phyloP scores from a whole-genome alignment of 2,888 invertebrate genomes.

The Conchocele bisecta region DNA sequence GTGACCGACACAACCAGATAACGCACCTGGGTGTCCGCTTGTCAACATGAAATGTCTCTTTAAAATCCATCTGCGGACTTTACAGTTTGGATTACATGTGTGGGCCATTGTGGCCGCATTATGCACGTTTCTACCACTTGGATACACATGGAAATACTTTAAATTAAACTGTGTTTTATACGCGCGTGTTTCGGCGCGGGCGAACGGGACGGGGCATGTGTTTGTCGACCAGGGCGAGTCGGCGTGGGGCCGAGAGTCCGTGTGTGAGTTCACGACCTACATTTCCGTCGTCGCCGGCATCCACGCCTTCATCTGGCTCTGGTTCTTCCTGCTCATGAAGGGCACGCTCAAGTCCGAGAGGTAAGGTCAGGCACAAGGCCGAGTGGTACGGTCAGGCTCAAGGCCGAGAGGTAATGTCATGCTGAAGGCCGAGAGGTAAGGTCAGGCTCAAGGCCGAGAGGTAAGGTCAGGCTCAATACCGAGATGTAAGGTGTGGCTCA shows the following conservation, averaged over 20 bases:
- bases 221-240: slow-evolving; percentile 36
- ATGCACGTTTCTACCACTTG: slow-evolving; percentile 49
- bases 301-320: slow-evolving; percentile 61
- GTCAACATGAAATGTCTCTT: too few species aligned
- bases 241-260: slow-evolving; percentile 30
- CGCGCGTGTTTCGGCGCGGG: slow-evolving; percentile 11
- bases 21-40: too few species aligned
- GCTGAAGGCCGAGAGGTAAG: slow-evolving; percentile 50
- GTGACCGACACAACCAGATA: too few species aligned
- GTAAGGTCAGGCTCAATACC: too few species aligned
- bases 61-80: too few species aligned
- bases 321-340: slow-evolving; percentile 55
- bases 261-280: slow-evolving; percentile 47
- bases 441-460: background rate
- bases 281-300: slow-evolving; percentile 39
- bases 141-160: slow-evolving; percentile 41
- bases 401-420: too few species aligned
- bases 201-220: slow-evolving; percentile 24
- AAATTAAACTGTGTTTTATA: slow-evolving; percentile 45
- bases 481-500: slow-evolving; percentile 30
- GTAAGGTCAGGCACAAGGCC: slow-evolving; percentile 28
- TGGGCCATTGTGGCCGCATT: slow-evolving; percentile 44
- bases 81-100: slow-evolving; percentile 39
- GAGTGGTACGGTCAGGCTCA: background rate
- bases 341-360: slow-evolving; percentile 34